These are phyloP conservation scores for Oreonectes daqikongensis DNA, from an alignment of 2,797 vertebrate genomes.

Conservation along the genomic window DNA sequence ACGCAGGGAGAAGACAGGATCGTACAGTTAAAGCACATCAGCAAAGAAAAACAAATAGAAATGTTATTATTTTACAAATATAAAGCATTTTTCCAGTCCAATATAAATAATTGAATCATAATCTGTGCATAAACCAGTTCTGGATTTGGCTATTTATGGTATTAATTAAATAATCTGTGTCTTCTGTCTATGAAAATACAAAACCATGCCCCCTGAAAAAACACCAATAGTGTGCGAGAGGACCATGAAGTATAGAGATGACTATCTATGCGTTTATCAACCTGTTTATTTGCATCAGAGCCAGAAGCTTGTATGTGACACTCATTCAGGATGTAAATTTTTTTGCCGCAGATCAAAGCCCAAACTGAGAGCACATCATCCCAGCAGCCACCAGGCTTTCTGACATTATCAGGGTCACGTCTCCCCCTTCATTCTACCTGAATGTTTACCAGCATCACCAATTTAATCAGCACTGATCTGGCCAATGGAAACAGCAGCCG, in stretches of 20 bases:
- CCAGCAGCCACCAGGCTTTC: conserved; percentile 14
- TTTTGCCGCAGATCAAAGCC: not conserved
- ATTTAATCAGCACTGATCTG: conserved; percentile 71
- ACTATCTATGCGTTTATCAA: not conserved
- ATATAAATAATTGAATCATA: too few species aligned
- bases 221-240: not conserved
- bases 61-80: too few species aligned
- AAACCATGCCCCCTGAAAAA: not conserved
- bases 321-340: conserved; percentile 16
- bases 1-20: conserved; percentile 63
- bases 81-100: too few species aligned
- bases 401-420: conserved; percentile 1
- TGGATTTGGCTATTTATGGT: too few species aligned
- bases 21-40: conserved; percentile 60
- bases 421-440: conserved; percentile 1
- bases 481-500: conserved; percentile 58
- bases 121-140: too few species aligned
- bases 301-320: conserved; percentile 1
- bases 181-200: not conserved
- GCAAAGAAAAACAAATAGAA: conserved; percentile 55
- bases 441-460: conserved; percentile 29
- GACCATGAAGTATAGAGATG: not conserved
- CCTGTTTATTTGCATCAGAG: conserved; percentile 7
- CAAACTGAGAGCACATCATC: conserved; percentile 12
- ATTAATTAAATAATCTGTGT: not conserved